phyloP scores from a whole-genome alignment of 2,888 invertebrate genomes.

The Tetanocera ferruginea region DNA sequence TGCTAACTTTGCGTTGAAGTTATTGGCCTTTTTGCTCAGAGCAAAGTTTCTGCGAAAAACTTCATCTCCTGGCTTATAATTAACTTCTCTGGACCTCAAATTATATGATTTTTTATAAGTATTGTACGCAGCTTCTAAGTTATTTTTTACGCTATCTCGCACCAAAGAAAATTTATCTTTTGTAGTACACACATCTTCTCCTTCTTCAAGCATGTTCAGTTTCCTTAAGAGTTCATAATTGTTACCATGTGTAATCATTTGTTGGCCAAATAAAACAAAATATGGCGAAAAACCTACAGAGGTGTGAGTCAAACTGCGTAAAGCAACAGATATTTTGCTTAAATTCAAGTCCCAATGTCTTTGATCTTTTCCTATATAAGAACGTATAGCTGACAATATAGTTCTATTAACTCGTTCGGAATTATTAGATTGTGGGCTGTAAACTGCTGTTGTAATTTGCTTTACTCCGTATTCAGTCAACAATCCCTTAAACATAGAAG shows the following conservation, averaged over 20 bases:
- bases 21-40: constrained; percentile 3
- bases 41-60: constrained; percentile 31
- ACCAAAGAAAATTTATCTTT: not conserved
- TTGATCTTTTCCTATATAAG: constrained; percentile 3
- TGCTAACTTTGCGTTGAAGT: not conserved
- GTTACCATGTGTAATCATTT: constrained; percentile 7
- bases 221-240: not conserved
- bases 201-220: not conserved
- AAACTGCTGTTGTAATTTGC: not conserved
- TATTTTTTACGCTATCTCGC: not conserved
- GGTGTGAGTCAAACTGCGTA: not conserved
- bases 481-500: not conserved
- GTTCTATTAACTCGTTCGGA: constrained; percentile 14
- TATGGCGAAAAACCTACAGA: constrained; percentile 5
- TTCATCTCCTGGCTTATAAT: not conserved
- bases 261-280: constrained; percentile 12
- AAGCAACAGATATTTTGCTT: constrained; percentile 4
- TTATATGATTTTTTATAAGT: constrained; percentile 12
- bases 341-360: constrained; percentile 7
- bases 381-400: constrained; percentile 6
- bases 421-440: constrained; percentile 3
- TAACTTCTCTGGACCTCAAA: not conserved
- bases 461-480: not conserved
- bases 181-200: not conserved
- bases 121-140: not conserved